These are phyloP conservation scores for Nesogale talazaci DNA, from an alignment of 2,113 vertebrate species.

Conservation along the genomic window DNA sequence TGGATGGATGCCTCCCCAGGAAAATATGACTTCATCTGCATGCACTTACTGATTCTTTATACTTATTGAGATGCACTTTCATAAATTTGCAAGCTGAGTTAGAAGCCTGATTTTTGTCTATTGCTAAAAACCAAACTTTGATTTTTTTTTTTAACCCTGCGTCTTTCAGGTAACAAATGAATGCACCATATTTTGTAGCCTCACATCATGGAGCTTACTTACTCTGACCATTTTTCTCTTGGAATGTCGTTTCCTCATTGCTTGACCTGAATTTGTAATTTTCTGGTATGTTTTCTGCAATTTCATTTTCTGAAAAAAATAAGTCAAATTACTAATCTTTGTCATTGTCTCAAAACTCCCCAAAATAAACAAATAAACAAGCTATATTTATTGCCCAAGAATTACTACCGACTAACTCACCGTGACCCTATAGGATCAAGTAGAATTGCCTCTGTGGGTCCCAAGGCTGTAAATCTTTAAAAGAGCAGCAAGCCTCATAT, in stretches of 20 bases:
- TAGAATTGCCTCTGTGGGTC: too few relatives aligned
- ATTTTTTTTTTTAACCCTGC: neutral
- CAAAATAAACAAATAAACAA: too few relatives aligned
- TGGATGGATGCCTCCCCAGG: neutral
- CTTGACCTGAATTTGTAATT: conserved; percentile 92
- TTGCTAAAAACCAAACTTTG: neutral
- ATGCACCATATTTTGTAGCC: neutral
- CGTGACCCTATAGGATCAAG: too few relatives aligned
- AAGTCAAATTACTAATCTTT: neutral
- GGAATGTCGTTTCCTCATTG: conserved; percentile 88
- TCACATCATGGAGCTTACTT: conserved; percentile 39
- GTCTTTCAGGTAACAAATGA: neutral
- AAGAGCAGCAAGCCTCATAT: too few relatives aligned
- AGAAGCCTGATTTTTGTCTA: neutral
- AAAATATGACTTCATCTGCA: neutral
- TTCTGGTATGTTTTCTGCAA: conserved; percentile 89
- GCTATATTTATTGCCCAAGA: too few relatives aligned
- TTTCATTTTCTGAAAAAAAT: conserved; percentile 90
- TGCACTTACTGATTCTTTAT: neutral
- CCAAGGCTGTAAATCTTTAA: too few relatives aligned
- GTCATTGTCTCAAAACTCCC: too few relatives aligned
- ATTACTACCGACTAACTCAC: too few relatives aligned
- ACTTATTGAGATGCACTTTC: neutral
- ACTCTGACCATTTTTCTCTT: conserved; percentile 86
- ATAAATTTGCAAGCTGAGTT: neutral